These are phyloP conservation scores for Calephelis virginiensis DNA, from an alignment of 1,140 invertebrate species.

Conservation along the genomic window DNA sequence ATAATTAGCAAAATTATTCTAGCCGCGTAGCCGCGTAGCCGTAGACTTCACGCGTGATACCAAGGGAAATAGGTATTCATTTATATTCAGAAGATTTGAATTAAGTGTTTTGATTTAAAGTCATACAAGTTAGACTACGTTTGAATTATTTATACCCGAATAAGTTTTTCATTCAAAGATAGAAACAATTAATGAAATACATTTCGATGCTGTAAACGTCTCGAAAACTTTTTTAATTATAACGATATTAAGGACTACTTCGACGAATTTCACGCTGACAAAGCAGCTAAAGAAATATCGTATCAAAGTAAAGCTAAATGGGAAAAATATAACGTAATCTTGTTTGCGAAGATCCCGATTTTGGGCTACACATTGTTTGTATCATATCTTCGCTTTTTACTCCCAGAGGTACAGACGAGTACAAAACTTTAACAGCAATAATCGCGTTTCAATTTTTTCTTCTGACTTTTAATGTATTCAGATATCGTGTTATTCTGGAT, in stretches of 20 bases:
- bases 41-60: too few relatives aligned
- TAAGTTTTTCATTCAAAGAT: too few relatives aligned
- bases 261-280: slow-evolving; percentile 3
- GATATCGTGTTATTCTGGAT: background rate
- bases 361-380: slow-evolving; percentile 14
- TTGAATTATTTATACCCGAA: too few relatives aligned
- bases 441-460: background rate
- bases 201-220: background rate
- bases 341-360: slow-evolving; percentile 17
- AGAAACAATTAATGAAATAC: background rate
- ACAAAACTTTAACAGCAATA: background rate
- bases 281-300: slow-evolving; percentile 10
- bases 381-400: slow-evolving; percentile 13
- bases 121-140: too few relatives aligned
- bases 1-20: too few relatives aligned
- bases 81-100: too few relatives aligned
- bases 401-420: background rate
- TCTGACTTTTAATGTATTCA: slow-evolving; percentile 7
- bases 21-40: too few relatives aligned
- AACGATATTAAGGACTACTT: slow-evolving; percentile 1
- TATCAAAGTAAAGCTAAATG: slow-evolving; percentile 17
- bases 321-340: slow-evolving; percentile 15
- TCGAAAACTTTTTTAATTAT: background rate
- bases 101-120: too few relatives aligned
- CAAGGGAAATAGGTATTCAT: too few relatives aligned